phyloP scores from a whole-genome alignment of 1,140 invertebrate species.

The Tetragnatha versicolor region DNA sequence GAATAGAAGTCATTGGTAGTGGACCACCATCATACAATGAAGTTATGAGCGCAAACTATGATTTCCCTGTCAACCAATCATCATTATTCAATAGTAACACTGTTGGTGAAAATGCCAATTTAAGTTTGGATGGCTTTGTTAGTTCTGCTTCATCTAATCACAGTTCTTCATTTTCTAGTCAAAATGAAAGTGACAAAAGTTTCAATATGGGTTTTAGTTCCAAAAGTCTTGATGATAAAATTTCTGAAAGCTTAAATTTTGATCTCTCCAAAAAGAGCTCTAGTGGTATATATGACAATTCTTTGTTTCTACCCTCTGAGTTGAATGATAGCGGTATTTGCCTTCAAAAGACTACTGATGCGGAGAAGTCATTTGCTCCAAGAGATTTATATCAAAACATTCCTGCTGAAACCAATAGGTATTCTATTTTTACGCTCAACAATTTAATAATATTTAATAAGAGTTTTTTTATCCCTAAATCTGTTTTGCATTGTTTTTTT shows the following conservation, averaged over 20 bases:
- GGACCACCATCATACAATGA: conserved; percentile 49
- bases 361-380: neutral
- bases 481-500: no score
- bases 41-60: conserved; percentile 24
- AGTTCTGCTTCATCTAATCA: neutral
- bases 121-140: neutral
- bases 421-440: neutral
- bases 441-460: no score
- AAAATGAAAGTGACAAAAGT: neutral
- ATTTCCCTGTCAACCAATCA: neutral
- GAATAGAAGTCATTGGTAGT: conserved; percentile 57
- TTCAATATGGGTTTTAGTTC: neutral
- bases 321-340: conserved; percentile 12
- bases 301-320: neutral
- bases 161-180: conserved; percentile 17
- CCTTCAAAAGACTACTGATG: neutral
- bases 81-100: neutral
- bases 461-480: no score
- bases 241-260: neutral
- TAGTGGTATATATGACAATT: neutral
- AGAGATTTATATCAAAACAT: conserved; percentile 30
- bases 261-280: neutral
- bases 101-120: neutral
- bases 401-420: conserved; percentile 2
- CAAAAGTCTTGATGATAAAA: conserved; percentile 15